Conservation (phyloP, 2,888 invertebrate genomes). For the Pseudoips prasinana region DNA sequence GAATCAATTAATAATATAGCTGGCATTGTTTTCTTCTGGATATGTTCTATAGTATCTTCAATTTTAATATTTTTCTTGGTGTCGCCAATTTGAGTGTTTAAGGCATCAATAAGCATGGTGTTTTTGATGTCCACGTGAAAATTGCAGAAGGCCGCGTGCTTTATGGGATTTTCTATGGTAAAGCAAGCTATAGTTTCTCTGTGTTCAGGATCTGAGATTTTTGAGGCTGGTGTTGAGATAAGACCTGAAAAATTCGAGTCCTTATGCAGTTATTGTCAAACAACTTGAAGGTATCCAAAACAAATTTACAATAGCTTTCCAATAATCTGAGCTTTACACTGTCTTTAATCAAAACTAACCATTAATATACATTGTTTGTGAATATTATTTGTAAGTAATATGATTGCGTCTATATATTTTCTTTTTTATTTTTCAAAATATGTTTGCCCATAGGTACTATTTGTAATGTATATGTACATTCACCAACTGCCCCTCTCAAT, state of each 20-base stretch:
- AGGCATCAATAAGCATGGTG: constrained; percentile 77
- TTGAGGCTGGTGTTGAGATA: constrained; percentile 75
- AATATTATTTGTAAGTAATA: too few species aligned
- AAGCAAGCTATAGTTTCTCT: constrained; percentile 86
- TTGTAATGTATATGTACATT: too few species aligned
- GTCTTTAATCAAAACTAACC: too few species aligned
- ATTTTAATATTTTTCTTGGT: constrained; percentile 74
- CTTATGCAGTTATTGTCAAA: too few species aligned
- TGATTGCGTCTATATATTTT: too few species aligned
- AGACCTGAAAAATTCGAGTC: constrained; percentile 77
- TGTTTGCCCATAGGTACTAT: too few species aligned
- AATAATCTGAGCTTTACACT: too few species aligned
- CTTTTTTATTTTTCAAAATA: too few species aligned
- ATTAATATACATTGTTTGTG: too few species aligned
- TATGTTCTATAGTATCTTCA: constrained; percentile 74
- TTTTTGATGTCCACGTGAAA: constrained; percentile 76
- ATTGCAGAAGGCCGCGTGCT: constrained; percentile 90
- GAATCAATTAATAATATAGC: constrained; percentile 89
- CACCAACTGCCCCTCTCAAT: too few species aligned
- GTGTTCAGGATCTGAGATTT: constrained; percentile 73
- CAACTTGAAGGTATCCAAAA: too few species aligned
- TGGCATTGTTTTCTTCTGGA: constrained; percentile 79
- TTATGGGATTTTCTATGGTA: constrained; percentile 91
- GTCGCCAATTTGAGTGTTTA: constrained; percentile 74
- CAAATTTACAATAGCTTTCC: too few species aligned